These are phyloP conservation scores for Cecropterus lyciades DNA, from an alignment of 1,140 invertebrate genomes.

Conservation along the genomic window DNA sequence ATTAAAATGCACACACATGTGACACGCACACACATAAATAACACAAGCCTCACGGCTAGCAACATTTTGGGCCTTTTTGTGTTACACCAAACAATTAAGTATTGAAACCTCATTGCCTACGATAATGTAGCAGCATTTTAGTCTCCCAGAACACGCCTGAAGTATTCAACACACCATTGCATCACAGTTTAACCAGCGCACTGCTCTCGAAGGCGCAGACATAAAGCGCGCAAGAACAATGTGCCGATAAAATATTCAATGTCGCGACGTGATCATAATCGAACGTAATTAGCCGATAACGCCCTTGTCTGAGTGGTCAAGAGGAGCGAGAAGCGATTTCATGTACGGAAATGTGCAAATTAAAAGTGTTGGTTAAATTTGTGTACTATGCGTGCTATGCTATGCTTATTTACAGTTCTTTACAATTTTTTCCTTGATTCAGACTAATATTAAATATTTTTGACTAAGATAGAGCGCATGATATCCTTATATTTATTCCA, in stretches of 20 bases:
- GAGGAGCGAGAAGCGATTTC: slow-evolving; percentile 1
- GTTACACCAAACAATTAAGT: background rate
- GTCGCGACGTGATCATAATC: slow-evolving; percentile 70
- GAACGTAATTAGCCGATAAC: slow-evolving; percentile 71
- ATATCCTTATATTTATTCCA: no score
- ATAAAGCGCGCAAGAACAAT: slow-evolving; percentile 57
- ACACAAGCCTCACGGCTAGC: no score
- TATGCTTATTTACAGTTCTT: no score
- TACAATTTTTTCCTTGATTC: no score
- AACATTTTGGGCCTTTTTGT: no score
- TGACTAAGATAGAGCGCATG: no score
- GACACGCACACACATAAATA: no score
- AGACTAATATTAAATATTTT: no score
- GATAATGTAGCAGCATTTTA: background rate
- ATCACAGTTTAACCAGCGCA: slow-evolving; percentile 7
- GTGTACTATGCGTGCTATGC: no score
- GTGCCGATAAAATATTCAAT: slow-evolving; percentile 70
- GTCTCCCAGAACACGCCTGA: background rate
- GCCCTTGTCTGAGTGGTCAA: slow-evolving; percentile 32
- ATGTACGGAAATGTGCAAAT: no score
- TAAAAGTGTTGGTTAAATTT: no score
- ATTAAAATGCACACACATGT: no score
- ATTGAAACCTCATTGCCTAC: background rate
- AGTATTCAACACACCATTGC: slow-evolving; percentile 2
- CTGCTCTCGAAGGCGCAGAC: slow-evolving; percentile 45